These are phyloP conservation scores for Rhombomys opimus DNA, from an alignment of 2,113 vertebrate genomes.

Conservation along the genomic window DNA sequence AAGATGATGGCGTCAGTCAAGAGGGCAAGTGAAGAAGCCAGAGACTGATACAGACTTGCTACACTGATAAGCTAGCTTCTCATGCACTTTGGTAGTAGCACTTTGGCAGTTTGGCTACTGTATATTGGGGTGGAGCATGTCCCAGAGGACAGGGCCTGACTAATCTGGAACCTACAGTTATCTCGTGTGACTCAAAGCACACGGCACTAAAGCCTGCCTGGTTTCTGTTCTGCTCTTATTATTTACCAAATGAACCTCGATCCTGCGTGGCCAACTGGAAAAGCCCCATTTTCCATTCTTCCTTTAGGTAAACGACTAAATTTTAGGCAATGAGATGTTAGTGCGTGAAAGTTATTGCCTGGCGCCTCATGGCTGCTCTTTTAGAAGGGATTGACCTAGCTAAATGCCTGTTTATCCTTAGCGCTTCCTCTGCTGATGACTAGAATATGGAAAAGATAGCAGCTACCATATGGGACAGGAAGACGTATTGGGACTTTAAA, in stretches of 20 bases:
- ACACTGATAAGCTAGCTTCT: background rate
- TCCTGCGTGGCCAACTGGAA: background rate
- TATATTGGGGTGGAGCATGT: background rate
- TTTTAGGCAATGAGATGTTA: background rate
- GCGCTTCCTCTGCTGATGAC: background rate
- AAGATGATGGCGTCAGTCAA: background rate
- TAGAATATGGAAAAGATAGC: background rate
- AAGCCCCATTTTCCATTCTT: background rate
- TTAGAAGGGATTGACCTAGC: background rate
- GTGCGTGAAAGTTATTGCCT: background rate
- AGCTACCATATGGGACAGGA: background rate
- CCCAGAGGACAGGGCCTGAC: background rate
- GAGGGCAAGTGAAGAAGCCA: background rate
- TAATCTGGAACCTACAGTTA: background rate
- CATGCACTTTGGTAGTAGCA: background rate
- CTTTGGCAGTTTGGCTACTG: background rate
- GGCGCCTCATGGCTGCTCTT: background rate
- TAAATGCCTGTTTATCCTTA: background rate
- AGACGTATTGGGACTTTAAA: background rate
- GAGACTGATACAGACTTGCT: background rate
- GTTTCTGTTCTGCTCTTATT: background rate
- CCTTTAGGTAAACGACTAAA: background rate
- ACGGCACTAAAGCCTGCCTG: background rate
- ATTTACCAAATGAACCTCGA: background rate
- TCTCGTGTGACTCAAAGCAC: background rate